Conservation (phyloP, 2,113 vertebrate genomes). For the Meriones unguiculatus region DNA sequence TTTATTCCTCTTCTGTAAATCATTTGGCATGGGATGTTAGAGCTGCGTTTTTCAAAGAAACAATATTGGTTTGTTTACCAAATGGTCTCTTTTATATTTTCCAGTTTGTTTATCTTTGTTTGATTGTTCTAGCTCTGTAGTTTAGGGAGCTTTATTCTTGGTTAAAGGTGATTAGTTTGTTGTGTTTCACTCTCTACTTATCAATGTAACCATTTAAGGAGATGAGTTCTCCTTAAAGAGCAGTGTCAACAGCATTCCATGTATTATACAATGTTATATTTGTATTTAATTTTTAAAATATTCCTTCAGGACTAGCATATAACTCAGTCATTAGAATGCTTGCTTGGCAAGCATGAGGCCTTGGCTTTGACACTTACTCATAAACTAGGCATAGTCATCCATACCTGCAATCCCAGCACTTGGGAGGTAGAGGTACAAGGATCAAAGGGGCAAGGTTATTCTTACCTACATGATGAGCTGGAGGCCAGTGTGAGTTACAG, state of each 20-base stretch:
- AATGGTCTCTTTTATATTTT: conserved; percentile 25
- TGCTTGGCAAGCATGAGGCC: not conserved
- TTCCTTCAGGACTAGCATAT: not conserved
- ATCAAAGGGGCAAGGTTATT: not conserved
- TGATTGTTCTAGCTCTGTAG: conserved; percentile 19
- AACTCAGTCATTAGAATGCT: not conserved
- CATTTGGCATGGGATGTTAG: not conserved
- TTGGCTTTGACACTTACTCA: too few relatives aligned
- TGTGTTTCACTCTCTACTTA: not conserved
- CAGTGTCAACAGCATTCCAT: not conserved
- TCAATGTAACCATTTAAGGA: conserved; percentile 9
- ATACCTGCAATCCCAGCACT: not conserved
- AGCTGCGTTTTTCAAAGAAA: conserved; percentile 16
- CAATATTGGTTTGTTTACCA: not conserved
- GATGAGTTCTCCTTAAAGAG: not conserved
- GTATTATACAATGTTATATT: conserved; percentile 19
- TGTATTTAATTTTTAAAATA: conserved; percentile 49
- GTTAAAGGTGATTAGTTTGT: conserved; percentile 21
- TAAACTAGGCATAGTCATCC: not conserved
- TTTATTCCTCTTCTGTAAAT: conserved; percentile 13
- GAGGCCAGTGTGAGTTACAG: not conserved
- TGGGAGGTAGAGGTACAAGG: not conserved
- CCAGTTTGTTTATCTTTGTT: conserved; percentile 49
- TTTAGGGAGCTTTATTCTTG: not conserved
- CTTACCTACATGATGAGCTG: not conserved